Base-by-base conservation (phyloP, 2,113 vertebrate species). In the Shinisaurus crocodilurus region DNA sequence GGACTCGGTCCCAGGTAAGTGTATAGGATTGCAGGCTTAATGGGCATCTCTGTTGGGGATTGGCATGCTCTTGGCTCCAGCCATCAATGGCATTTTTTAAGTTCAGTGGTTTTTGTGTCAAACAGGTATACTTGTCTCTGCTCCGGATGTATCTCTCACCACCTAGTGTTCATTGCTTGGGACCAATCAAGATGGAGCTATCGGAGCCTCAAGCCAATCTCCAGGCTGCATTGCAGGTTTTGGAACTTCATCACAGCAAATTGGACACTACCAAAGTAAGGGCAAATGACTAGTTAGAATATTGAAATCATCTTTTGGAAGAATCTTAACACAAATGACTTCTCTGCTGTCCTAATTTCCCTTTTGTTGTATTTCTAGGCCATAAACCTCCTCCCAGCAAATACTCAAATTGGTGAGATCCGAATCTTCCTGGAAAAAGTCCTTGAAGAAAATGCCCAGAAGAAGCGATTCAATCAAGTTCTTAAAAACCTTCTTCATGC, bases 401-500 rank as follows among this genome's bases (percentile, higher is more conserved):
- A 99, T 96, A 99, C 99, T 25, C 98, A 98, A 95, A 99, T 99
- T 91, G 97, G 96, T 43, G 98, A 99, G 94, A 99, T 99, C 94
- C 97, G 98, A 60, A 98, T 99, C 74, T 99, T 99, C 94, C 97
- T 99, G 95, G 99, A 99, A 92, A 99, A 98, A 94, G 99, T 99
- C 37, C 98, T 99, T 93, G 99, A 99, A 97, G 99, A 99, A 97
- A 99, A 98, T 76, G 99, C 99, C 18, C 98, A 98, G 95, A 98
- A 97, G 96, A 99, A 98, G 54, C 98, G 99, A 87, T 99, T 98
- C 94, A 98, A 99, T 96, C 99, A 99, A 97, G 98, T 99, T 43
- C 97, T 99, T 89, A 99, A 99, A 97, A 99, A 99, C 94, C 98
- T 99, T 88, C 98, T 99, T n/a, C 99, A 99, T 95, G 98, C 99